Percentiles rank a stretch among this genome's conserved stretches.
Evolutionary conservation across 2,113 vertebrate species (phyloP).

Genomic region (Sterna hirundo): DNA sequence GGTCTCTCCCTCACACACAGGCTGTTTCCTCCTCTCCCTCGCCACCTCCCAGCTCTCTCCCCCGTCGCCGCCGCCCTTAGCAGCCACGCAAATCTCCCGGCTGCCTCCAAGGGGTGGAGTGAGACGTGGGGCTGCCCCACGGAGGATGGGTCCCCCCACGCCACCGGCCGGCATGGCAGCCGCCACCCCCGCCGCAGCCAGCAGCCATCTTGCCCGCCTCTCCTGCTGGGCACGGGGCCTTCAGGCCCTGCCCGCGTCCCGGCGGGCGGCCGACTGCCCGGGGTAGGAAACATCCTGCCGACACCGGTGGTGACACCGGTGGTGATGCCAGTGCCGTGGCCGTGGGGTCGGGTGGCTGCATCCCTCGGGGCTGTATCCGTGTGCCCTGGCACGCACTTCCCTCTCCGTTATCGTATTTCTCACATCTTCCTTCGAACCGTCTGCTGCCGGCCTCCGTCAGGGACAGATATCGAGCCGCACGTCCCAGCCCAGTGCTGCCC

Average conservation of each 20-base stretch:
- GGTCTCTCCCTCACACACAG: not conserved
- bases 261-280: rapidly evolving
- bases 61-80: rapidly evolving
- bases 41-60: not conserved
- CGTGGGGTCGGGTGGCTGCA: not conserved
- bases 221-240: not conserved
- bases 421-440: not conserved
- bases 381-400: rapidly evolving
- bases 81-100: not conserved
- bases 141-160: rapidly evolving
- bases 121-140: not conserved
- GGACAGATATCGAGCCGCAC: not conserved
- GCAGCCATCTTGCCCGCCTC: not conserved
- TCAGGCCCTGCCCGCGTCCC: not conserved
- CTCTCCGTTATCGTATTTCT: not conserved
- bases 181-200: rapidly evolving
- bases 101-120: not conserved
- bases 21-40: not conserved
- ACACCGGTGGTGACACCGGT: rapidly evolving
- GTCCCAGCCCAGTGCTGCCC: too few species aligned
- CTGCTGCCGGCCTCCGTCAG: not conserved
- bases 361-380: not conserved
- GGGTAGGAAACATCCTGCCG: rapidly evolving
- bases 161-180: rapidly evolving
- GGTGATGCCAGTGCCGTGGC: not conserved